Base-by-base conservation (phyloP, 37 sponge, comb jelly and placozoan species). In the Ianthella basta region DNA sequence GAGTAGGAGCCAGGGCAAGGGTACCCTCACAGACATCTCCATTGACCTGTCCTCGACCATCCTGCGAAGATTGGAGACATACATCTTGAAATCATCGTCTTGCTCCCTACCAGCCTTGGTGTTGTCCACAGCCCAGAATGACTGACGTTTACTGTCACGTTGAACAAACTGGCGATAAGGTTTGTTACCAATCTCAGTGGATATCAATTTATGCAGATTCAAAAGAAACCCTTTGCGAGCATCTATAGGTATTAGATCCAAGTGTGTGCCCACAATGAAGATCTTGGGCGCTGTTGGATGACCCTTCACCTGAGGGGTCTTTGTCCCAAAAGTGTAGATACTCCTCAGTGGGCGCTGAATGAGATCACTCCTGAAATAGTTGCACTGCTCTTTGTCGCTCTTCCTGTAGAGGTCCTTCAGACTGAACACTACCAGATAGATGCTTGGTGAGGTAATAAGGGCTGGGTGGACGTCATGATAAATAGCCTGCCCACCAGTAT, bases 101-200 rank as follows among this genome's bases (percentile, higher is more conserved):
- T 75, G 44, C 37, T 40, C 78, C 25, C 40, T 75, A 20, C 78
- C 78, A 41, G 78, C 78, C 53, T 41, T 13, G 6, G 78, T 75
- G 78, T 41, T 75, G 78, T 75, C 78, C 33, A 75, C 78, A 25
- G 78, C 44, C 78, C 78, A 75, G 53, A 75, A 75, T 36, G 38
- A 75, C 18, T 44, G 78, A 1, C 53, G 53, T 16, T 41, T 39
- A 40, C 53, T 38, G 54, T 75, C 78, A 41, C 40, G 40, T 20
- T 23, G 54, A 19, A 75, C 37, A 36, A 40, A 75, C 16, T 40
- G 20, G 20, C 54, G 25, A 24, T 75, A 75, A 1, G 78, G 78
- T 44, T 36, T 75, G 53, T 75, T 41, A 1, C 54, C n/a, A 23
- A 41, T 53, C 18, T 24, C 16, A n/a, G 33, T 50, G 24, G 37